phyloP scores from a whole-genome alignment of 2,113 vertebrate genomes.

The Cheilinus undulatus region DNA sequence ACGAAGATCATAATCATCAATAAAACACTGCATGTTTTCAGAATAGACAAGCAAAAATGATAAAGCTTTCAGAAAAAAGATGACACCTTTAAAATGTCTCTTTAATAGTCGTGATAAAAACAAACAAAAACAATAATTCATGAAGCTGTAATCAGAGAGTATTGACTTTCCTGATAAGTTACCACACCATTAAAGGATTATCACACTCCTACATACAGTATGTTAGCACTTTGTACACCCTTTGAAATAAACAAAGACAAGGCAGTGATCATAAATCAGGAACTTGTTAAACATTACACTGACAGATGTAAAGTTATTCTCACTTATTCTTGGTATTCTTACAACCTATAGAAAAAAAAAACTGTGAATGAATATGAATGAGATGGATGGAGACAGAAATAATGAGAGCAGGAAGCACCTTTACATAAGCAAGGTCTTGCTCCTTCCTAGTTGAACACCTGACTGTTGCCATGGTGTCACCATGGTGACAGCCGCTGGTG shows the following conservation, averaged over 20 bases:
- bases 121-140: too few species aligned
- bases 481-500: slow-evolving; percentile 67
- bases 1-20: neutral
- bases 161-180: too few species aligned
- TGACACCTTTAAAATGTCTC: too few species aligned
- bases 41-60: neutral
- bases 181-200: too few species aligned
- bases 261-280: slow-evolving; percentile 1
- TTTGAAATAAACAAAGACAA: neutral
- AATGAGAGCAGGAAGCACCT: slow-evolving; percentile 33
- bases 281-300: neutral
- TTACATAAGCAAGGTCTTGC: slow-evolving; percentile 17
- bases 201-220: too few species aligned
- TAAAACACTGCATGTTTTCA: neutral
- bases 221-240: too few species aligned
- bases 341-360: neutral
- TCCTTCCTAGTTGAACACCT: slow-evolving; percentile 57
- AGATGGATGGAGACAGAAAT: neutral
- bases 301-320: neutral
- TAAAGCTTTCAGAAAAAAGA: too few species aligned
- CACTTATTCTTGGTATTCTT: neutral
- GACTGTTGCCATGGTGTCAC: slow-evolving; percentile 69
- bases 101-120: too few species aligned
- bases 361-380: neutral
- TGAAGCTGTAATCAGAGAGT: too few species aligned